Conservation (phyloP, 2,888 invertebrate species). For the Drosophila subquinaria region DNA sequence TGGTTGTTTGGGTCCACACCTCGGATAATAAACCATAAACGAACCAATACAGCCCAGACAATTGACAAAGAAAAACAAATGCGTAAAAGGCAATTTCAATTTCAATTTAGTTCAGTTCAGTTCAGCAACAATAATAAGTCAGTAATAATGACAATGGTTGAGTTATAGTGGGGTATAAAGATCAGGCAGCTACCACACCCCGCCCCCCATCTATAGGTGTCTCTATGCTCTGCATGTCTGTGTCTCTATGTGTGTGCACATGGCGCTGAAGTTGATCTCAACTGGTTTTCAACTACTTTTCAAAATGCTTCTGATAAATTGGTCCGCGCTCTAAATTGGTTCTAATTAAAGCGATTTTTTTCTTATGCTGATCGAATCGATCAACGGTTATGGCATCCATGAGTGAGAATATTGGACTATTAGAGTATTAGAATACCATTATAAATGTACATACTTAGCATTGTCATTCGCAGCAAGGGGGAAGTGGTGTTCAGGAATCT, state of each 20-base stretch:
- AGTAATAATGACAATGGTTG: conserved; percentile 61
- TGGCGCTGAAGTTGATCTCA: conserved; percentile 77
- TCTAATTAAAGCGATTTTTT: conserved; percentile 74
- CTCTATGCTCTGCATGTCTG: conserved; percentile 1
- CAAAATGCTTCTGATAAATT: conserved; percentile 80
- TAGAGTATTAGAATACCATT: conserved; percentile 18
- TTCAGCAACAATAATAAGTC: conserved; percentile 54
- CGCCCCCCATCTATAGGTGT: conserved; percentile 3
- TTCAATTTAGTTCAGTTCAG: conserved; percentile 14
- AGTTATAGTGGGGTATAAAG: conserved; percentile 44
- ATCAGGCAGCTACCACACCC: conserved; percentile 16
- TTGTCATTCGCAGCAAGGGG: conserved; percentile 67
- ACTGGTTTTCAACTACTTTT: conserved; percentile 80
- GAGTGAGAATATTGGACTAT: conserved; percentile 17
- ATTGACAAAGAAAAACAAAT: conserved; percentile 76
- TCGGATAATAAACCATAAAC: conserved; percentile 41
- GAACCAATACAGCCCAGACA: conserved; percentile 41
- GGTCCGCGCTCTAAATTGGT: conserved; percentile 79
- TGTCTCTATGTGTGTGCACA: conserved; percentile 35
- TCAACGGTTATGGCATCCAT: conserved; percentile 55
- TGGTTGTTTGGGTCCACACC: conserved; percentile 64
- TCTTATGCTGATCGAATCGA: conserved; percentile 77
- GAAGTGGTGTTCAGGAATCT: conserved; percentile 41
- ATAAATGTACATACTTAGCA: conserved; percentile 22
- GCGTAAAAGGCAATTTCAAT: conserved; percentile 64